Evolutionary conservation across 2,113 vertebrate genomes (phyloP).

Genomic region (Corynorhinus townsendii): DNA sequence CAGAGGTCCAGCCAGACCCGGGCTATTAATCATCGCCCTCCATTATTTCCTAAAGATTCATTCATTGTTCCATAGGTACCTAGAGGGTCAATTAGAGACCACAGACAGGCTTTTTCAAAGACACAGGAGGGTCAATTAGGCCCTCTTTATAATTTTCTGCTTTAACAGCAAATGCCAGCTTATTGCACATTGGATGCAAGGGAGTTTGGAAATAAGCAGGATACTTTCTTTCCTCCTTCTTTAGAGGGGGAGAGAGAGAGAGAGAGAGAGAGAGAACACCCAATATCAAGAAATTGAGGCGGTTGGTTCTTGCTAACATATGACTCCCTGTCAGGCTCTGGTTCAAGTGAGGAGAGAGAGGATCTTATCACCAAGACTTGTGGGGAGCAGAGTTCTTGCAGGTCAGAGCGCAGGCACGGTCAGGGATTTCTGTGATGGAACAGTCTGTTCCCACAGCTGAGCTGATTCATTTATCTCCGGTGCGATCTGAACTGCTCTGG

Average conservation of each 20-base stretch:
- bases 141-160: slow-evolving; percentile 90
- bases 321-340: slow-evolving; percentile 48
- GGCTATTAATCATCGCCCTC: slow-evolving; percentile 92
- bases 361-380: slow-evolving; percentile 18
- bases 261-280: background rate
- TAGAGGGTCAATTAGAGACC: slow-evolving; percentile 96
- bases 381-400: slow-evolving; percentile 63
- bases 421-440: slow-evolving; percentile 67
- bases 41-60: slow-evolving; percentile 91
- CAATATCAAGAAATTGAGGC: background rate
- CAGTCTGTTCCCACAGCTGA: slow-evolving; percentile 29
- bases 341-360: slow-evolving; percentile 52
- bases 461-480: slow-evolving; percentile 69
- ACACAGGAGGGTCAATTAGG: slow-evolving; percentile 96
- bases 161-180: slow-evolving; percentile 87
- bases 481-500: background rate
- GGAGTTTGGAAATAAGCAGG: slow-evolving; percentile 81
- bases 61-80: slow-evolving; percentile 92
- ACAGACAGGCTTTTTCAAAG: slow-evolving; percentile 88
- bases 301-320: background rate
- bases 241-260: slow-evolving; percentile 5
- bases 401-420: slow-evolving; percentile 42
- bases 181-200: slow-evolving; percentile 76
- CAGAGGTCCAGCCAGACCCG: slow-evolving; percentile 83
- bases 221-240: slow-evolving; percentile 16